Base-by-base conservation (phyloP, 2,888 invertebrate species). In the Mechanitis mazaeus region DNA sequence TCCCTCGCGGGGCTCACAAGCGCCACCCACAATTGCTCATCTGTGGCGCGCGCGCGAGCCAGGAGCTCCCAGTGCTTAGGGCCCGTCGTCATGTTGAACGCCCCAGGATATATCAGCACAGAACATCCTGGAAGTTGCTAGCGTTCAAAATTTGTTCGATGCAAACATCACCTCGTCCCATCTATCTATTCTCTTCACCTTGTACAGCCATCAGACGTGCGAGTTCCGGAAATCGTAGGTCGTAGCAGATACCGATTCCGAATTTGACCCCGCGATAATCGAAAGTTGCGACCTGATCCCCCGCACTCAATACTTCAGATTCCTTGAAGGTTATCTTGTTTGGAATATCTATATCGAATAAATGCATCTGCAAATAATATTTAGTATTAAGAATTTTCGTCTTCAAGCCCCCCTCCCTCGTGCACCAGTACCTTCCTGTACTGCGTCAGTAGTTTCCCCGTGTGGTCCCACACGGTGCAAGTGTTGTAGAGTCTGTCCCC, bases 1-100 rank as follows among this genome's bases (percentile, higher is more conserved):
- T 94, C 94, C 66, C 97, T 88, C 1, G 98, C 97, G 0, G 97
- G 97, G 56, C 96, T 95, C 57, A 96, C 93, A 1, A 94, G 93
- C 33, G 95, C 96, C 47, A 97, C 95, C 89, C 93, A 99, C 55
- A 97, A 85, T 88, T 98, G 98, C 80, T 96, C 95, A 86, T 98
- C 98, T 45, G 94, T 91, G 45, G 98, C 98, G 56, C 98, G 91
- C 0, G 94, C 92, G 55, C 95, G 91, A 64, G 94, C 94, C 28
- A 98, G 87, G 3, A 97, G 81, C 77, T 97, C 95, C 97, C 98
- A 99, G 83, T 98, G 98, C 60, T 94, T 87, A 0, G 98, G 97
- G 0, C 98, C 98, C 0, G 98, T 98, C 1, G 96, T 97, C 95
- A 96, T 96, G 84, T 97, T 98, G 84, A 98, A 98, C 1, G 98